These are phyloP conservation scores for Calyptommatus sinebrachiatus DNA, from an alignment of 2,113 vertebrate species.

Conservation along the genomic window DNA sequence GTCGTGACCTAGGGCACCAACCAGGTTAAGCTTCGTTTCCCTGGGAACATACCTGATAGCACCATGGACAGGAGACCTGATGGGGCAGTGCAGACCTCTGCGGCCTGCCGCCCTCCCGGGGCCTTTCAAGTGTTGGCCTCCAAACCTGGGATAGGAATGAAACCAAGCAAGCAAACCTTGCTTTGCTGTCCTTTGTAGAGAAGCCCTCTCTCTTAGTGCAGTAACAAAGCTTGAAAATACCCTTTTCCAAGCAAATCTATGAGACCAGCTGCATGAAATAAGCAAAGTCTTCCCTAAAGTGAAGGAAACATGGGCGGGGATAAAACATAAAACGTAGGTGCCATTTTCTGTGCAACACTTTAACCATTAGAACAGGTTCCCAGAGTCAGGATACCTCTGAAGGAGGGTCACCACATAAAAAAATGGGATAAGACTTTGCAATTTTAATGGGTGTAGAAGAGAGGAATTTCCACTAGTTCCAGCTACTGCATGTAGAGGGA, in stretches of 20 bases:
- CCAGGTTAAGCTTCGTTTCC: not conserved
- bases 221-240: not conserved
- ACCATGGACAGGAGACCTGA: not conserved
- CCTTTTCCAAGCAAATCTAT: not conserved
- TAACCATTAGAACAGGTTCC: not conserved
- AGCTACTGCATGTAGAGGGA: too few species aligned
- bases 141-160: slow-evolving; percentile 10
- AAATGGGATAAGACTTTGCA: too few species aligned
- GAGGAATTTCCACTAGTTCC: too few species aligned
- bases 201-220: not conserved
- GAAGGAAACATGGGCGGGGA: too few species aligned
- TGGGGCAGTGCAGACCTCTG: not conserved
- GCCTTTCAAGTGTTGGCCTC: not conserved
- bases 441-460: too few species aligned
- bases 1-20: not conserved
- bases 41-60: not conserved
- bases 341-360: not conserved
- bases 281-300: not conserved
- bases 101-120: not conserved
- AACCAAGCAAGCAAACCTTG: slow-evolving; percentile 3
- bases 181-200: not conserved
- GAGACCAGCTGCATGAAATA: not conserved
- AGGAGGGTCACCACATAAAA: too few species aligned
- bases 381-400: not conserved
- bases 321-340: not conserved